Evolutionary conservation across 1,140 invertebrate genomes (phyloP).

Genomic region (Drosophila nannoptera): DNA sequence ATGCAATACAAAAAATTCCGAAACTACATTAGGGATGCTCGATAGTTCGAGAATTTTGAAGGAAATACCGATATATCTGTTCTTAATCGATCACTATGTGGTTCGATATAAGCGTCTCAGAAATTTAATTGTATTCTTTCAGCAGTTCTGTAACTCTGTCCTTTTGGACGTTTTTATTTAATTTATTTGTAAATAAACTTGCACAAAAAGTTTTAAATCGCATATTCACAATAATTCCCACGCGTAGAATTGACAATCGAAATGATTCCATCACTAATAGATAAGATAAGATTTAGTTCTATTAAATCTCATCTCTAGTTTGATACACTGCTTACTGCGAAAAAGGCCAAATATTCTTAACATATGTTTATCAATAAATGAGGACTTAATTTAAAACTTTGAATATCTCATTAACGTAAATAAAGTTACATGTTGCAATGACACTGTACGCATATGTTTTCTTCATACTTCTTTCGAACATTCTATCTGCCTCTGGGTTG

Average conservation of each 20-base stretch:
- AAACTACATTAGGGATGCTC: not conserved
- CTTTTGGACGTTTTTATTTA: no score
- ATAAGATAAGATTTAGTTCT: not conserved
- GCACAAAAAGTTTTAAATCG: no score
- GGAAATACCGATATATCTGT: not conserved
- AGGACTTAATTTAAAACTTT: not conserved
- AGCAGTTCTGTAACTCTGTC: no score
- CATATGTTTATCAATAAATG: slow-evolving; percentile 3
- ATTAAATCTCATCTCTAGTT: not conserved
- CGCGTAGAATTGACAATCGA: not conserved
- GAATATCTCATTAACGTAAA: slow-evolving; percentile 7
- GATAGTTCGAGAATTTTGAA: not conserved
- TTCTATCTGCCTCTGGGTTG: slow-evolving; percentile 42
- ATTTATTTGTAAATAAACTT: no score
- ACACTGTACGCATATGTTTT: slow-evolving; percentile 12
- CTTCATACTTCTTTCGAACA: slow-evolving; percentile 44
- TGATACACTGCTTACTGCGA: not conserved
- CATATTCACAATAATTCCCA: not conserved
- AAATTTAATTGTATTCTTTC: no score
- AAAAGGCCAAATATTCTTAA: slow-evolving; percentile 4
- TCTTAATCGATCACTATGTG: not conserved
- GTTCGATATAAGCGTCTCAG: not conserved
- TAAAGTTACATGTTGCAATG: slow-evolving; percentile 25
- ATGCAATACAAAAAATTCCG: slow-evolving; percentile 1
- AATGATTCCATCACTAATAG: not conserved